phyloP scores from a whole-genome alignment of 2,888 invertebrate genomes.

The Eledone cirrhosa region DNA sequence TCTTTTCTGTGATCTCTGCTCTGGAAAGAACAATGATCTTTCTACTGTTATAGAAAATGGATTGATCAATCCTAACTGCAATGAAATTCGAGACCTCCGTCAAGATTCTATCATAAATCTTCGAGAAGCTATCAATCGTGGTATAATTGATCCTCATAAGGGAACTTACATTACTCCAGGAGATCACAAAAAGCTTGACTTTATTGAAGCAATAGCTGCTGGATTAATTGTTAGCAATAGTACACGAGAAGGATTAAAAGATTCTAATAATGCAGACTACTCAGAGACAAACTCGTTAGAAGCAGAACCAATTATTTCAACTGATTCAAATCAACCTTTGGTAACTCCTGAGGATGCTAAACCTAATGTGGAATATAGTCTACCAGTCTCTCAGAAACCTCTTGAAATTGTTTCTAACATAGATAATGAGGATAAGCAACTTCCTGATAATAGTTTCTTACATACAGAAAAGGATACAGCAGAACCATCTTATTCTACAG shows the following conservation, averaged over 20 bases:
- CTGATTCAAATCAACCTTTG: no score
- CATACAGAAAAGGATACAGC: no score
- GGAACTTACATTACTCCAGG: conserved; percentile 50
- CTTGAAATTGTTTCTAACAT: no score
- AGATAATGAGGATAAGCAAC: no score
- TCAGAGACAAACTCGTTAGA: not conserved
- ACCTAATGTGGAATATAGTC: no score
- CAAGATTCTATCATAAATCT: conserved; percentile 73
- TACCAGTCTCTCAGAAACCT: no score
- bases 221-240: conserved; percentile 57
- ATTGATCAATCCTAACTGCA: conserved; percentile 53
- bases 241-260: conserved; percentile 52
- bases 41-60: conserved; percentile 62
- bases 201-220: conserved; percentile 55
- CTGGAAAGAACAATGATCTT: conserved; percentile 60
- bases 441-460: no score
- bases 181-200: conserved; percentile 45
- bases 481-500: no score
- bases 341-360: no score
- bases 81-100: conserved; percentile 51
- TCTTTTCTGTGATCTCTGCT: conserved; percentile 57
- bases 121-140: conserved; percentile 72
- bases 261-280: conserved; percentile 20
- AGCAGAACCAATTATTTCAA: no score
- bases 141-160: conserved; percentile 58